Conservation (phyloP, 2,797 vertebrate species). For the Enteromius afrohamiltoni region DNA sequence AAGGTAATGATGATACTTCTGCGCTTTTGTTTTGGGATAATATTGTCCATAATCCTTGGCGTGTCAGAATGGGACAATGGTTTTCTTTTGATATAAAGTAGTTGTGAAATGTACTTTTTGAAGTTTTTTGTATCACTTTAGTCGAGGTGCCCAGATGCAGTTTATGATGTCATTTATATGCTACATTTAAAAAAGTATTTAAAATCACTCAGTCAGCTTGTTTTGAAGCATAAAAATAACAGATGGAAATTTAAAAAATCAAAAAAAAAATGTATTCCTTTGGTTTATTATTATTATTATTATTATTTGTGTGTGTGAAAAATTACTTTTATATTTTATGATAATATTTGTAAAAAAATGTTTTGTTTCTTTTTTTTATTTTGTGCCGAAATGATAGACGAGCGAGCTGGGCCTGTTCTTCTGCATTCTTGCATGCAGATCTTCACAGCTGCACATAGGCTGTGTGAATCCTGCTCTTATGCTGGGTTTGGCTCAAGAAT, state of each 20-base stretch:
- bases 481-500: slow-evolving; percentile 13
- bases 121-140: too few relatives aligned
- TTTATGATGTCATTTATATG: background rate
- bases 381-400: slow-evolving; percentile 3
- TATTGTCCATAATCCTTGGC: background rate
- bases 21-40: background rate
- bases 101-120: background rate
- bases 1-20: background rate
- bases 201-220: too few relatives aligned
- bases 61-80: background rate
- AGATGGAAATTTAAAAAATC: too few relatives aligned
- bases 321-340: too few relatives aligned
- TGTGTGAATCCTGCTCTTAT: background rate
- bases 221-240: too few relatives aligned
- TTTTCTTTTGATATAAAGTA: background rate
- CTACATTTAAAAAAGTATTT: background rate
- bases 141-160: background rate
- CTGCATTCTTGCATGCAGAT: slow-evolving; percentile 28
- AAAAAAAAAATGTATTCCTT: background rate
- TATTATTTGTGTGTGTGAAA: background rate
- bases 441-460: background rate
- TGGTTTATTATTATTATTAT: background rate
- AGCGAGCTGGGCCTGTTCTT: slow-evolving; percentile 1
- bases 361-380: too few relatives aligned
- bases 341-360: too few relatives aligned